phyloP scores from a whole-genome alignment of 2,113 vertebrate species.

The Tetrao urogallus region DNA sequence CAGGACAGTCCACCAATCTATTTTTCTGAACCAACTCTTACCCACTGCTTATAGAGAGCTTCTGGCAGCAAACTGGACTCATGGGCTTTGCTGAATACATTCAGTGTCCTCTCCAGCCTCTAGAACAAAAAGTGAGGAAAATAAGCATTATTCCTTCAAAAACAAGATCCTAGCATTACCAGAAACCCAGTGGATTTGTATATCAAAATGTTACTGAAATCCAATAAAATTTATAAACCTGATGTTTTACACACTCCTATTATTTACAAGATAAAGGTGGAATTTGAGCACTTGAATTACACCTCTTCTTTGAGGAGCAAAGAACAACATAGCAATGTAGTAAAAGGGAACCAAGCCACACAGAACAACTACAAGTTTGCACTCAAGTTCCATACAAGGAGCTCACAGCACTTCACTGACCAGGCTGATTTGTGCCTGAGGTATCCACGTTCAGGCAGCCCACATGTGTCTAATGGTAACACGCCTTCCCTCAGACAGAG shows the following conservation, averaged over 20 bases:
- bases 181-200: background rate
- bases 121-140: slow-evolving; percentile 54
- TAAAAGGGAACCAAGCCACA: background rate
- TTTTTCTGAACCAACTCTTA: slow-evolving; percentile 69
- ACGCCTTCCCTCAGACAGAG: background rate
- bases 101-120: slow-evolving; percentile 85
- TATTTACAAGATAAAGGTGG: background rate
- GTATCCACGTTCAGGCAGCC: background rate
- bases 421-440: background rate
- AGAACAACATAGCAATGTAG: background rate
- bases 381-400: background rate
- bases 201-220: background rate
- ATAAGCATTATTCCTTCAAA: background rate
- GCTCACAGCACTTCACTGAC: background rate
- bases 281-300: background rate
- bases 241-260: background rate
- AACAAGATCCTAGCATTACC: background rate
- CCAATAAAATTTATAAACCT: background rate
- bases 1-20: background rate
- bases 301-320: background rate
- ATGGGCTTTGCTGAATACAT: slow-evolving; percentile 82
- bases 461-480: background rate
- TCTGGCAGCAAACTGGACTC: slow-evolving; percentile 82
- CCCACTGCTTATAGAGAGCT: slow-evolving; percentile 89
- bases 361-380: background rate